These are phyloP conservation scores for Carcharodon carcharias DNA, from an alignment of 2,797 vertebrate species.

Conservation along the genomic window DNA sequence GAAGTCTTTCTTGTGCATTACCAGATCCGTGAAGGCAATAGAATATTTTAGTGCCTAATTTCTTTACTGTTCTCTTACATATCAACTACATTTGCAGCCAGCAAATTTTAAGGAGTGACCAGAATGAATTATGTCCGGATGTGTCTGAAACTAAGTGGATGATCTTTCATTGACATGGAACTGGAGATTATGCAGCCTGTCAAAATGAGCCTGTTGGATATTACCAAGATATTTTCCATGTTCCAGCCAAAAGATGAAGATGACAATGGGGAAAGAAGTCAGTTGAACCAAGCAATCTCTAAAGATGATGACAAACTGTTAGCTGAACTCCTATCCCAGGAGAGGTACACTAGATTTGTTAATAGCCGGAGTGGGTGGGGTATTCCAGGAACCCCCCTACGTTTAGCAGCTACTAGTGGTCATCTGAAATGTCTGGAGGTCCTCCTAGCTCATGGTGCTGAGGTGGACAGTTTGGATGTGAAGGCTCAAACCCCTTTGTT, in stretches of 20 bases:
- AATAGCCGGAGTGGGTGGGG: slow-evolving; percentile 84
- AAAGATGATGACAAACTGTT: slow-evolving; percentile 62
- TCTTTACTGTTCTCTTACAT: not conserved
- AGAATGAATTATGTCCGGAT: not conserved
- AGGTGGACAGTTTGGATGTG: slow-evolving; percentile 81
- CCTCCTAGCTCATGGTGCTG: slow-evolving; percentile 73
- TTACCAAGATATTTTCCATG: slow-evolving; percentile 88
- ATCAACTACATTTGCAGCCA: too few relatives aligned
- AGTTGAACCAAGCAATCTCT: slow-evolving; percentile 68
- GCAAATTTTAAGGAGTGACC: not conserved
- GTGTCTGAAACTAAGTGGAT: not conserved
- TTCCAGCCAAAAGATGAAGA: slow-evolving; percentile 68
- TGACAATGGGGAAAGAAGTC: slow-evolving; percentile 57
- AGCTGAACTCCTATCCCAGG: slow-evolving; percentile 65
- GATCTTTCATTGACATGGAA: not conserved
- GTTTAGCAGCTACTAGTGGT: slow-evolving; percentile 72
- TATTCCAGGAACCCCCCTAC: slow-evolving; percentile 76
- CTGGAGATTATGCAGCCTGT: slow-evolving; percentile 40
- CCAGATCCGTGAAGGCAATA: not conserved
- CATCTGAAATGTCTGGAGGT: slow-evolving; percentile 68
- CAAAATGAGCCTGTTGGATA: slow-evolving; percentile 85
- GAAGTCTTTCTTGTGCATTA: not conserved
- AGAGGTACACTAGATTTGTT: slow-evolving; percentile 67
- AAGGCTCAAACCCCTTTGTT: slow-evolving; percentile 95
- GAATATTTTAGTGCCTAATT: not conserved